These are phyloP conservation scores for Aelia acuminata DNA, from an alignment of 2,888 invertebrate genomes.

Conservation along the genomic window DNA sequence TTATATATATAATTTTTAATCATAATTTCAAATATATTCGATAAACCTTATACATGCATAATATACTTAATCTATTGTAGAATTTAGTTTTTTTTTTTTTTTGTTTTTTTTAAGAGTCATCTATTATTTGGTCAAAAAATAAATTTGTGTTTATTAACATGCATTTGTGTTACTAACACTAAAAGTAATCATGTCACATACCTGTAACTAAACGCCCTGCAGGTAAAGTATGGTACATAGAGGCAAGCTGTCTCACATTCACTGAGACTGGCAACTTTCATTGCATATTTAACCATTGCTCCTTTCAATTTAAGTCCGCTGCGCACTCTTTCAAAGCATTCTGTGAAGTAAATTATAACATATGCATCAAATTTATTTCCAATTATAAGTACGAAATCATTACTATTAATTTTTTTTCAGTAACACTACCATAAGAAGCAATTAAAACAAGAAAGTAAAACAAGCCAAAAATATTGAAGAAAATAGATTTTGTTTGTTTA, in stretches of 20 bases:
- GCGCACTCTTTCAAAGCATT: constrained; percentile 87
- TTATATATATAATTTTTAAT: too few relatives aligned
- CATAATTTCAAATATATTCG: too few relatives aligned
- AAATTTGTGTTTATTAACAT: background rate
- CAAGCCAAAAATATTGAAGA: too few relatives aligned
- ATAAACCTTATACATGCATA: too few relatives aligned
- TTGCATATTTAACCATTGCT: constrained; percentile 76
- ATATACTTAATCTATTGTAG: too few relatives aligned
- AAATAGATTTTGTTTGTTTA: too few relatives aligned
- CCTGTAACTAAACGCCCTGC: constrained; percentile 85
- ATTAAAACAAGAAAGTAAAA: too few relatives aligned
- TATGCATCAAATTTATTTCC: background rate
- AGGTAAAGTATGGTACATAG: constrained; percentile 80
- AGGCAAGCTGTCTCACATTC: constrained; percentile 87
- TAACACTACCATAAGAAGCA: too few relatives aligned
- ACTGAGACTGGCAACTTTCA: constrained; percentile 79
- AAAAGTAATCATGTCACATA: constrained; percentile 67
- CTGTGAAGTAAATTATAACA: constrained; percentile 70
- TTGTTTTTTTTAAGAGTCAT: too few relatives aligned
- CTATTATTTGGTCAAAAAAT: too few relatives aligned
- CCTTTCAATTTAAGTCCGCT: constrained; percentile 80
- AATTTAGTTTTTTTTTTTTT: too few relatives aligned
- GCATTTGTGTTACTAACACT: too few relatives aligned
- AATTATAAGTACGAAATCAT: background rate
- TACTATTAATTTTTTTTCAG: background rate